These are phyloP conservation scores for Laticauda colubrina DNA, from an alignment of 2,113 vertebrate species.

Conservation along the genomic window DNA sequence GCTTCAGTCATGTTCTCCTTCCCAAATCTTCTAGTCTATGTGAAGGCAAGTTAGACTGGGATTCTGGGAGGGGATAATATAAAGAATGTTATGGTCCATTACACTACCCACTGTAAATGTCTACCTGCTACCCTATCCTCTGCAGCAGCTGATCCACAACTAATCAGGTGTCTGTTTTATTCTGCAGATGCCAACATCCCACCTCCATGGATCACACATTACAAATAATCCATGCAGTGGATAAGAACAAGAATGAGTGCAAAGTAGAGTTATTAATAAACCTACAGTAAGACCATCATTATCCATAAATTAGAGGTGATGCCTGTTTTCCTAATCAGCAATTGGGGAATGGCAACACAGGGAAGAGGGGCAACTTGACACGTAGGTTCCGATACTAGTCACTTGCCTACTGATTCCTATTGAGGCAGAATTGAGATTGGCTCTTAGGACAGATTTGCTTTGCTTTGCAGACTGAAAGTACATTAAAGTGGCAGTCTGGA, in stretches of 20 bases:
- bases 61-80: background rate
- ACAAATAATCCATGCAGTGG: background rate
- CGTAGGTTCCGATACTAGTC: background rate
- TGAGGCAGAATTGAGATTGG: background rate
- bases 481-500: background rate
- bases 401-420: background rate
- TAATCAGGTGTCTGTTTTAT: background rate
- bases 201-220: background rate
- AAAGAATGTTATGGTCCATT: background rate
- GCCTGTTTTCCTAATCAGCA: background rate
- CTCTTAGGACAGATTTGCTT: background rate
- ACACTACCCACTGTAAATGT: background rate
- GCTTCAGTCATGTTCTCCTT: background rate
- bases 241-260: background rate
- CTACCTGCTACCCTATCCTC: background rate
- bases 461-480: background rate
- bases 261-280: background rate
- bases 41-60: background rate
- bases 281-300: background rate
- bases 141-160: background rate
- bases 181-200: background rate
- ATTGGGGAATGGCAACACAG: background rate
- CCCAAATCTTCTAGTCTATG: background rate
- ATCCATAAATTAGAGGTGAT: background rate
- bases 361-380: background rate